These are phyloP conservation scores for Drosophila antonietae DNA, from an alignment of 2,888 invertebrate genomes.

Conservation along the genomic window DNA sequence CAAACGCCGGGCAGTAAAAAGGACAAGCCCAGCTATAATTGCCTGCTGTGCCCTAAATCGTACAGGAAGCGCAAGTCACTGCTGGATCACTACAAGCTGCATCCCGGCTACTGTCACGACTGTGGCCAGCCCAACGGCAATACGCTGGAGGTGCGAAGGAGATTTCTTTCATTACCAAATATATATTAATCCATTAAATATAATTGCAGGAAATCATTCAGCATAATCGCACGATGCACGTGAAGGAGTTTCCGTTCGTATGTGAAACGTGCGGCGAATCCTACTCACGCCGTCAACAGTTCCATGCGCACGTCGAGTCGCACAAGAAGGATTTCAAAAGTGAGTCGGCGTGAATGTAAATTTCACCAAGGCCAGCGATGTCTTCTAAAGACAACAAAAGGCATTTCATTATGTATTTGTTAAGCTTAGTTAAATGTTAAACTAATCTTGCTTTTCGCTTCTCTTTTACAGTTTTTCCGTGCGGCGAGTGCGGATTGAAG, in stretches of 20 bases:
- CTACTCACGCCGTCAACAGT: slow-evolving; percentile 84
- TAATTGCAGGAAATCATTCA: slow-evolving; percentile 82
- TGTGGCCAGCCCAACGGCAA: slow-evolving; percentile 84
- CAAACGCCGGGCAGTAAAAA: slow-evolving; percentile 76
- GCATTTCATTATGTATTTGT: background rate
- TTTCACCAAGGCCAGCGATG: slow-evolving; percentile 62
- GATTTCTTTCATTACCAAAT: background rate
- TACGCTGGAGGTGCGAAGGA: slow-evolving; percentile 78
- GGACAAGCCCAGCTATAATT: slow-evolving; percentile 83
- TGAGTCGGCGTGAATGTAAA: slow-evolving; percentile 82
- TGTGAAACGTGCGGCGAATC: slow-evolving; percentile 85
- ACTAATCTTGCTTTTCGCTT: background rate
- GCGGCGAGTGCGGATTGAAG: slow-evolving; percentile 83
- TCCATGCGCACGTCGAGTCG: slow-evolving; percentile 84
- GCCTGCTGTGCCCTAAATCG: slow-evolving; percentile 83
- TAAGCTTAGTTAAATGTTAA: background rate
- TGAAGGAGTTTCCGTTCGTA: slow-evolving; percentile 84
- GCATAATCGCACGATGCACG: slow-evolving; percentile 84
- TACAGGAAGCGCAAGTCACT: slow-evolving; percentile 84
- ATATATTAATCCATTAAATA: background rate
- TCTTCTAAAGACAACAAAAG: slow-evolving; percentile 5
- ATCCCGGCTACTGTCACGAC: slow-evolving; percentile 84
- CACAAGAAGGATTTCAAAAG: slow-evolving; percentile 85
- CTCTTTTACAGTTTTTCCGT: slow-evolving; percentile 79
- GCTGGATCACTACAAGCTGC: slow-evolving; percentile 84